Evolutionary conservation across 1,140 invertebrate species (phyloP).

Genomic region (Pogonomyrmex californicus): DNA sequence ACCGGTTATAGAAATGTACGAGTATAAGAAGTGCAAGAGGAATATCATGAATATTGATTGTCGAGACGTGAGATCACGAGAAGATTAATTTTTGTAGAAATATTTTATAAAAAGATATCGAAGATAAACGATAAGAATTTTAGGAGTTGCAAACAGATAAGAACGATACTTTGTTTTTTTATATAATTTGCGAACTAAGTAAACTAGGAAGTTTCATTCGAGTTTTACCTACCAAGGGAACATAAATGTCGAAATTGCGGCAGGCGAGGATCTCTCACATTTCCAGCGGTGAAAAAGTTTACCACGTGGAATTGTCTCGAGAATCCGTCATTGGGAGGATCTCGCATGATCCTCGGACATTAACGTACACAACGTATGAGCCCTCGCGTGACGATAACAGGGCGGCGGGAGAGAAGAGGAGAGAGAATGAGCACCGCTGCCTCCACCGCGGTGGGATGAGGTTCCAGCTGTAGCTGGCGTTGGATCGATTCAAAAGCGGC

Average conservation of each 20-base stretch:
- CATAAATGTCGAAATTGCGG: not conserved
- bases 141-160: not conserved
- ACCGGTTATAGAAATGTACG: not conserved
- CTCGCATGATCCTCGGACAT: not conserved
- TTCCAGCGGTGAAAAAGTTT: slow-evolving; percentile 1
- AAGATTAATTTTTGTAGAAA: not conserved
- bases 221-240: not conserved
- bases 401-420: not conserved
- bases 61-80: not conserved
- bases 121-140: not conserved
- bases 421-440: slow-evolving; percentile 80
- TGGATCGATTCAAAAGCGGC: slow-evolving; percentile 86
- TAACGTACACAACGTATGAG: not conserved
- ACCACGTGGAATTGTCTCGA: not conserved
- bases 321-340: slow-evolving; percentile 6
- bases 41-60: not conserved
- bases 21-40: not conserved
- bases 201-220: not conserved
- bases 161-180: not conserved
- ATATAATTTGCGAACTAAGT: not conserved
- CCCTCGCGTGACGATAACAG: not conserved
- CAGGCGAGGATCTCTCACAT: not conserved
- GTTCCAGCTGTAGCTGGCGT: slow-evolving; percentile 81
- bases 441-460: slow-evolving; percentile 76
- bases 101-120: not conserved